Evolutionary conservation across 2,888 invertebrate genomes (phyloP).

Genomic region (Diarsia brunnea): DNA sequence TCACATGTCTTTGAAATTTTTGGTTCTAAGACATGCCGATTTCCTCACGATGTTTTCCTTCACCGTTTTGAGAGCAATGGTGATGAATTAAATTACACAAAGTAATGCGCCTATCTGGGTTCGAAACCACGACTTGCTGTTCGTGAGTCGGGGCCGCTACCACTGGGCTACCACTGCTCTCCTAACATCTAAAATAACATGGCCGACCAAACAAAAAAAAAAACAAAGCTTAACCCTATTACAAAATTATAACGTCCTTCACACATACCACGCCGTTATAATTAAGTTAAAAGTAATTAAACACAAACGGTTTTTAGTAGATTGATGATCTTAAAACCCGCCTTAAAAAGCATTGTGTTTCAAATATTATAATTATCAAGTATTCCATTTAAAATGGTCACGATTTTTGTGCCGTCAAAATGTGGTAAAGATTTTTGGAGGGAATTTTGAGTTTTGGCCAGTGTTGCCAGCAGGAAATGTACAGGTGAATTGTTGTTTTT

Average conservation of each 20-base stretch:
- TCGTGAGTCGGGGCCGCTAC: too few relatives aligned
- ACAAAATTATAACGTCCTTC: conserved; percentile 36
- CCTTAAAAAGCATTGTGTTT: conserved; percentile 66
- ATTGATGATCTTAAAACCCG: conserved; percentile 67
- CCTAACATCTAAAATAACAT: background rate
- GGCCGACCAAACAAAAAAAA: background rate
- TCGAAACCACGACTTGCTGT: too few relatives aligned
- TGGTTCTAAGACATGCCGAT: too few relatives aligned
- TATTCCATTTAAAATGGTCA: conserved; percentile 45
- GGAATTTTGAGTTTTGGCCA: background rate
- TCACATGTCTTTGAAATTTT: too few relatives aligned
- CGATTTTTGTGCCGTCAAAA: conserved; percentile 54
- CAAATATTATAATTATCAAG: conserved; percentile 69
- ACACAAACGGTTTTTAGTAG: conserved; percentile 62
- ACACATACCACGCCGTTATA: conserved; percentile 67
- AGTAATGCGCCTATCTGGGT: too few relatives aligned
- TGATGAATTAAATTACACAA: too few relatives aligned
- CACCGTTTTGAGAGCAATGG: too few relatives aligned
- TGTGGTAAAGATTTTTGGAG: conserved; percentile 24
- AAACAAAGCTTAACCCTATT: conserved; percentile 16
- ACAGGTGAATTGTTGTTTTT: background rate
- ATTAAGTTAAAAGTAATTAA: conserved; percentile 77
- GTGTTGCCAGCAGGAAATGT: conserved; percentile 19
- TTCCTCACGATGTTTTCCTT: too few relatives aligned
- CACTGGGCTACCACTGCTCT: too few relatives aligned